Evolutionary conservation across 1,140 invertebrate genomes (phyloP), one percentile per base, ranked within the genome.

Genomic region (Drosophila teissieri): DNA sequence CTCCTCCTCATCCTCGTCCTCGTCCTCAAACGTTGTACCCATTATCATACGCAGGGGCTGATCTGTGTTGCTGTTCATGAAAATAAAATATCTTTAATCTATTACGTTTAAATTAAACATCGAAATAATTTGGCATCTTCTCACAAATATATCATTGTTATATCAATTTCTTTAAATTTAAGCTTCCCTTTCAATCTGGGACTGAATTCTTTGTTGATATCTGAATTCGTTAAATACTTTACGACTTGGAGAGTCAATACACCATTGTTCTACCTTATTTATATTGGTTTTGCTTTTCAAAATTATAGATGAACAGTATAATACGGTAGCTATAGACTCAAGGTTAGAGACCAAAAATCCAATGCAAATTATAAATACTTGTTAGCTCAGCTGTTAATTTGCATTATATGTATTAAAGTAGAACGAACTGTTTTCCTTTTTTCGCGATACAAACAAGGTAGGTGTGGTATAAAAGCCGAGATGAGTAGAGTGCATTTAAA

Each of bases 1-100:
- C 6, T 60, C 73, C 0, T 64, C 67, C 2, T 48, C 78, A 11
- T 55, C 68, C 34, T 65, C 74, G 0, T 65, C 73, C 0, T 49
- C 80, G 5, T 56, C 68, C 12, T 65, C 75, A 2, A 82, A 63
- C 45, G 27, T 53, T 1, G 12, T 11, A 6, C 54, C 82, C 17
- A 88, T 86, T n/a, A 58, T 75, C 17, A 81, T 86, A 17, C 76
- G 54, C 2, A 53, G 70, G 14, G 70, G 70, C 40, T 62, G 54
- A 58, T 46, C 49, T 15, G 17, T 8, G 12, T n/a, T 40, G 5
- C 17, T 37, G 11, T 58, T 17, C 36, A 44, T 40, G 44, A 31
- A 54, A 40, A 5, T 53, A 14, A 31, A 31, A 8, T 31, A 10
- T 8, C 1, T 31, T 31, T 8, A 31, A 31, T 31, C 4, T 24